Conservation (phyloP, 2,113 vertebrate species). For the Hippocampus abdominalis region DNA sequence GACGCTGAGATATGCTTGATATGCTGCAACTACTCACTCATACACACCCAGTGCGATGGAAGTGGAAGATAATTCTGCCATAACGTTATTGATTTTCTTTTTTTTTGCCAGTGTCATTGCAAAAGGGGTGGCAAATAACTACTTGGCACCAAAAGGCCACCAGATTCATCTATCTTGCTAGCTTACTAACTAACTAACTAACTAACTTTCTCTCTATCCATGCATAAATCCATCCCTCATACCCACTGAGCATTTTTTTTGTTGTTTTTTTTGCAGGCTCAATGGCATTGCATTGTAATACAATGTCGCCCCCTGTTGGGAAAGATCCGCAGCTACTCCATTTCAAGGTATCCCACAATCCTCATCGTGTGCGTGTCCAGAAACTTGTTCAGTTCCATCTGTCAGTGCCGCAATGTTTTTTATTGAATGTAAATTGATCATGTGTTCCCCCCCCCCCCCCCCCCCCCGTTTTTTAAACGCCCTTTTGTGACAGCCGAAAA, state of each 20-base stretch:
- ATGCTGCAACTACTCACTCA: not conserved
- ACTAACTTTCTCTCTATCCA: too few relatives aligned
- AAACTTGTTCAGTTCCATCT: not conserved
- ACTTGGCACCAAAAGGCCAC: too few relatives aligned
- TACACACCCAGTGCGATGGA: not conserved
- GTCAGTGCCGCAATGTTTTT: not conserved
- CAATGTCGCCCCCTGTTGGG: constrained; percentile 52
- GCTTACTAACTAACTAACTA: too few relatives aligned
- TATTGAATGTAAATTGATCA: not conserved
- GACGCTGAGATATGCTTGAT: constrained; percentile 7
- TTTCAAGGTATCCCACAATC: not conserved
- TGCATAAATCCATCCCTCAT: too few relatives aligned
- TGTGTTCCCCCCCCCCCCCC: not conserved
- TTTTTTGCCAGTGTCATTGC: too few relatives aligned
- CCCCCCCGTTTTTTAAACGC: too few relatives aligned
- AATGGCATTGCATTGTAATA: not conserved
- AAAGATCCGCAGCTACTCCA: not conserved
- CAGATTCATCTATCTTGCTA: too few relatives aligned
- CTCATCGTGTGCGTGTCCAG: too few relatives aligned
- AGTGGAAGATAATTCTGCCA: not conserved
- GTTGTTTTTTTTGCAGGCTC: not conserved
- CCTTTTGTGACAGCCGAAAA: too few relatives aligned
- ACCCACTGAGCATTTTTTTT: too few relatives aligned
- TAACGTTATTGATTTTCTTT: not conserved
- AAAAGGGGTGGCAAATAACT: too few relatives aligned